Conservation (phyloP, 2,888 invertebrate species). For the Tipula unca region DNA sequence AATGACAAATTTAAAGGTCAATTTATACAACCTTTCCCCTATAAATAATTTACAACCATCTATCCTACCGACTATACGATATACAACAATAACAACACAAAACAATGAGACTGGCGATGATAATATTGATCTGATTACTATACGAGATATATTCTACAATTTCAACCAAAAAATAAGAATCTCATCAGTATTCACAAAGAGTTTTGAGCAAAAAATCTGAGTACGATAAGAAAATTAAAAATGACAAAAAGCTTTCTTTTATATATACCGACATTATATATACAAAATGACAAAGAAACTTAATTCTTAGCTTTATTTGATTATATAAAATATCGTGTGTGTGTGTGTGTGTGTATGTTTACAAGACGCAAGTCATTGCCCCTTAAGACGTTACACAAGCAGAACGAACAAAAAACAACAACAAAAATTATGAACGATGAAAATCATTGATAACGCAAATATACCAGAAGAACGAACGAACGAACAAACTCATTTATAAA, state of each 20-base stretch:
- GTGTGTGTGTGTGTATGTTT: neutral
- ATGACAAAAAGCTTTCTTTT: too few species aligned
- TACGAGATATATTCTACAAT: neutral
- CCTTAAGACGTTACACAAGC: neutral
- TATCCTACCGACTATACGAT: too few species aligned
- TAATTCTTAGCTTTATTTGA: neutral
- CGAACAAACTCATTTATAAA: neutral
- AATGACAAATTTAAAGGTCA: neutral
- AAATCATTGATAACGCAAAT: neutral
- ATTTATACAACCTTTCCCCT: neutral
- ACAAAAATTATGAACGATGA: neutral
- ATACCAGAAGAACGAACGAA: neutral
- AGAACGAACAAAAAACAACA: neutral
- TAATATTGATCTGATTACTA: neutral
- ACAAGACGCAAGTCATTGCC: neutral
- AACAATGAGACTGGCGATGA: too few species aligned
- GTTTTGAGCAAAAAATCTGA: neutral
- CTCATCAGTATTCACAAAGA: neutral
- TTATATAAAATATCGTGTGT: neutral
- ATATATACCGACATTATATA: neutral
- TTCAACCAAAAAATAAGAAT: neutral
- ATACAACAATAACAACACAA: too few species aligned
- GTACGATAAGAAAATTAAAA: neutral
- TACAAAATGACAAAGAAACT: neutral
- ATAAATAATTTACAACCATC: neutral